Base-by-base conservation (phyloP, 2,888 invertebrate species). In the Caenorhabditis panamensis region DNA sequence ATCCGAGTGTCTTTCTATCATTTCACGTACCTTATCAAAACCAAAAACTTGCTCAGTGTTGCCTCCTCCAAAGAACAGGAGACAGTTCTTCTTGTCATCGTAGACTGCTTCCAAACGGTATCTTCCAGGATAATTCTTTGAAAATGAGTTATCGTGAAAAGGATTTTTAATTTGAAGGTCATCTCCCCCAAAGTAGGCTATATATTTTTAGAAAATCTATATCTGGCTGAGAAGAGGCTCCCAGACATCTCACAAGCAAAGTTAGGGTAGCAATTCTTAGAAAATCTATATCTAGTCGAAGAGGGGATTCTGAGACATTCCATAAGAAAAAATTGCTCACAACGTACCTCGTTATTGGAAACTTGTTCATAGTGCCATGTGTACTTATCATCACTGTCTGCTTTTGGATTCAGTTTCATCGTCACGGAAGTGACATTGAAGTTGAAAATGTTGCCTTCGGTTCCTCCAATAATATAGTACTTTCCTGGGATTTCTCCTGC, bases 391-490 rank as follows among this genome's bases (percentile, higher is more conserved):
- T 49, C 31, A 0, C 51, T 53, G 11, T 62, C 51, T 18, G 64
- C 51, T 3, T 66, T 31, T 4, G 59, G 44, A 53, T 61, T 61
- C 6, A 26, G n/a, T 16, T 53, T 37, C 58, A 77, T 51, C 1
- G 66, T 66, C 9, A 75, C 37, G 9, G 75, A 47, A 18, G 66
- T 41, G 1, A 75, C 75, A 22, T 79, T 62, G 9, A 79, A 67
- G 11, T 68, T 64, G 61, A 71, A 78, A 1, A 37, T 4, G 9
- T 2, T 36, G 20, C 88, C 88, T 9, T 79, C 72, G 1, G 88
- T 88, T 36, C 88, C 88, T 13, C 88, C 88, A 61, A 87, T 61
- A 22, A 86, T 58, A 61, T 87, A 88, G 28, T 83, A 82, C 37
- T 75, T 72, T 24, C 67, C 62, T 0, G 61, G 53, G 1, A 20